phyloP scores from a whole-genome alignment of 35 echinoderm and acorn worm genomes.

The Ophiothrix spiculata region DNA sequence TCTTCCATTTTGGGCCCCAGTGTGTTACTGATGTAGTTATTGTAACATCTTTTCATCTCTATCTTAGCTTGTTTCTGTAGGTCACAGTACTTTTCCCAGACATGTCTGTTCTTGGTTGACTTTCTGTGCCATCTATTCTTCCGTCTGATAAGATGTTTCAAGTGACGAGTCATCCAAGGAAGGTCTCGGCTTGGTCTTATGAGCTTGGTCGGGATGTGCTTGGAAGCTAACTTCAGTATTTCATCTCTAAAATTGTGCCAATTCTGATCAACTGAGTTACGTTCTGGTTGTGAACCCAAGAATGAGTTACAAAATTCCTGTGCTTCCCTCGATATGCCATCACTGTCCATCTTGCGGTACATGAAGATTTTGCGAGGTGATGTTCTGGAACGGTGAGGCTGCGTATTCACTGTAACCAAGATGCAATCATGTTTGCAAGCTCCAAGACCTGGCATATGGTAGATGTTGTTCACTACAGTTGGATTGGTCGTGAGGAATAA shows the following conservation, averaged over 20 bases:
- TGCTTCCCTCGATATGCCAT: background rate
- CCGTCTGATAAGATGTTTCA: conserved; percentile 9
- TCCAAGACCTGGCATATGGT: conserved; percentile 46
- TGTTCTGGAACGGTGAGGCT: conserved; percentile 8
- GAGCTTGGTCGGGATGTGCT: too few species aligned
- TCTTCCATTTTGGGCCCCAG: conserved; percentile 38
- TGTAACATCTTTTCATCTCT: conserved; percentile 16
- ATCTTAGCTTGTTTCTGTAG: conserved; percentile 24
- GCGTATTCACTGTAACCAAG: conserved; percentile 2
- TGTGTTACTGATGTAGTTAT: conserved; percentile 28
- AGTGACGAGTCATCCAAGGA: too few species aligned
- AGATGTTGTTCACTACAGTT: conserved; percentile 11
- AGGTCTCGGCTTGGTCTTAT: too few species aligned
- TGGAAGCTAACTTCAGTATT: too few species aligned
- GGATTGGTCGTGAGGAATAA: conserved; percentile 23
- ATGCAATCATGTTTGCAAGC: conserved; percentile 40
- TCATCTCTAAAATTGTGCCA: conserved; percentile 16
- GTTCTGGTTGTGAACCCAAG: background rate
- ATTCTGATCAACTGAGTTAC: conserved; percentile 6
- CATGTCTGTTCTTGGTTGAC: too few species aligned
- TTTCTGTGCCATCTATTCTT: conserved; percentile 44
- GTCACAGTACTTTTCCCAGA: conserved; percentile 36
- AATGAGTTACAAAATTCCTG: background rate
- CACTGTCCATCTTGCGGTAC: background rate
- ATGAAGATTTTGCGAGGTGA: conserved; percentile 17